Evolutionary conservation across 2,113 vertebrate genomes (phyloP).

Genomic region (Lasiurus borealis): DNA sequence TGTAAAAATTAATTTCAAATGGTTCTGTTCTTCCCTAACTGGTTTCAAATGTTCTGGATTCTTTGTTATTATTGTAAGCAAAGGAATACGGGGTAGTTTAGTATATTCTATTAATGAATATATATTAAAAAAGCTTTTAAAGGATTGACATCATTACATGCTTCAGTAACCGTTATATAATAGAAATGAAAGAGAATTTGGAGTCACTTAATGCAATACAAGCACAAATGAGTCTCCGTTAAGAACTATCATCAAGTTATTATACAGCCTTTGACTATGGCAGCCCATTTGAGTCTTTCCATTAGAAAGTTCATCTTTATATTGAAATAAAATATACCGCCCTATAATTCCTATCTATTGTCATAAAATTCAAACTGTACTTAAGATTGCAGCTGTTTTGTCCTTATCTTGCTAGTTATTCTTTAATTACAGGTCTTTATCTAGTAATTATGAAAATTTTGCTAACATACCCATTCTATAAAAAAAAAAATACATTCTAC

Average conservation of each 20-base stretch:
- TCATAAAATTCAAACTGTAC: neutral
- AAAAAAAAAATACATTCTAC: slow-evolving; percentile 18
- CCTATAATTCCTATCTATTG: neutral
- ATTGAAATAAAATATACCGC: slow-evolving; percentile 5
- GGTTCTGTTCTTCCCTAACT: neutral
- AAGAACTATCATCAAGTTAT: neutral
- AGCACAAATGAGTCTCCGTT: neutral
- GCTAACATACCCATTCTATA: slow-evolving; percentile 5
- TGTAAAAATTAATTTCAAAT: slow-evolving; percentile 42
- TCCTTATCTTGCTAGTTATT: slow-evolving; percentile 57
- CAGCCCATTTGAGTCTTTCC: neutral
- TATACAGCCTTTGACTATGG: neutral
- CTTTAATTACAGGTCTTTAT: slow-evolving; percentile 61
- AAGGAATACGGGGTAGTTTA: neutral
- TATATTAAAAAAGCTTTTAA: neutral
- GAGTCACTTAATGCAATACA: neutral
- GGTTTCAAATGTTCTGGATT: slow-evolving; percentile 20
- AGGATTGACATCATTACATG: neutral
- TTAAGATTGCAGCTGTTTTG: neutral
- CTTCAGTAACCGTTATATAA: slow-evolving; percentile 11
- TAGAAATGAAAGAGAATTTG: slow-evolving; percentile 10
- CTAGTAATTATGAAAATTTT: slow-evolving; percentile 50
- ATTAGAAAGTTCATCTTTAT: slow-evolving; percentile 26
- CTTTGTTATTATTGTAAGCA: slow-evolving; percentile 3
- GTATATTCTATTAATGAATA: neutral